Evolutionary conservation across 2,797 vertebrate species (phyloP).

Genomic region (Liasis olivaceus): DNA sequence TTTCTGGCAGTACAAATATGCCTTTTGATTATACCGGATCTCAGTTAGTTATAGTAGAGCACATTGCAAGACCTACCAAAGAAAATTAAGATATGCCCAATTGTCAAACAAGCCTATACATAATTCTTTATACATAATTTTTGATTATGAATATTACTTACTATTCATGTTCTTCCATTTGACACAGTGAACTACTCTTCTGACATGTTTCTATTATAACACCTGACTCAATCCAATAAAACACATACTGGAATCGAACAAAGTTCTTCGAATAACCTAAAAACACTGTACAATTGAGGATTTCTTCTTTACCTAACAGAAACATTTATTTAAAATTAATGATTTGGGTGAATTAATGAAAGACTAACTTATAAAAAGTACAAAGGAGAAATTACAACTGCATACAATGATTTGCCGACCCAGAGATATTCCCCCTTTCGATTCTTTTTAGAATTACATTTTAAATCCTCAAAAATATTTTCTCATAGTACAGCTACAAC

Average conservation of each 20-base stretch:
- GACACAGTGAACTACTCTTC: conserved; percentile 37
- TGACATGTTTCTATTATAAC: conserved; percentile 9
- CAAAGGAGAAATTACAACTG: not conserved
- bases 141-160: conserved; percentile 46
- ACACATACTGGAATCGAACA: not conserved
- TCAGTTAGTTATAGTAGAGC: not conserved
- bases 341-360: not conserved
- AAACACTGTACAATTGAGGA: conserved; percentile 73
- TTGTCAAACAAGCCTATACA: not conserved
- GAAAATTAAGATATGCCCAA: conserved; percentile 5
- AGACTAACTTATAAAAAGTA: not conserved
- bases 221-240: conserved; percentile 67
- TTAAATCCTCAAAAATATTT: not conserved
- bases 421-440: not conserved
- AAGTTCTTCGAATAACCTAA: conserved; percentile 50
- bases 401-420: not conserved
- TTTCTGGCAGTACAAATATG: not conserved
- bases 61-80: conserved; percentile 24
- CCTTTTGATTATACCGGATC: not conserved
- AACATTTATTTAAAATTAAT: conserved; percentile 36
- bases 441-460: not conserved
- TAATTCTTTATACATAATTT: conserved; percentile 8
- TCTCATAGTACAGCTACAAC: not conserved
- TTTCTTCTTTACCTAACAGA: conserved; percentile 67
- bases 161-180: conserved; percentile 36